Percentiles rank a stretch among this genome's conserved stretches.
Evolutionary conservation across 2,888 invertebrate genomes (phyloP).

Genomic region (Eupithecia subumbrata): DNA sequence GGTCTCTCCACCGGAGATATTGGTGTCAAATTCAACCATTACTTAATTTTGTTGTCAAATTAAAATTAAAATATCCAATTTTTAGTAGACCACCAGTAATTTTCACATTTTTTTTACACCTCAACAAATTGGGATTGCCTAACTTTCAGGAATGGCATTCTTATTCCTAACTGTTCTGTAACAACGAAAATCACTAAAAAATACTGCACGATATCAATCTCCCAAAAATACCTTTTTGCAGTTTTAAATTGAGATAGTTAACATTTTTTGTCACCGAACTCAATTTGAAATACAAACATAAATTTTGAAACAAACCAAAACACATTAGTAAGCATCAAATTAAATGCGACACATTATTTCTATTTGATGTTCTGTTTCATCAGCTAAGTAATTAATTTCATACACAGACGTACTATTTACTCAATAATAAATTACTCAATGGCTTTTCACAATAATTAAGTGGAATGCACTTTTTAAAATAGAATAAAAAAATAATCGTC

Average conservation of each 20-base stretch:
- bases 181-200: neutral
- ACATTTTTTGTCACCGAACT: neutral
- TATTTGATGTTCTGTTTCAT: constrained; percentile 7
- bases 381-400: constrained; percentile 11
- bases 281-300: neutral
- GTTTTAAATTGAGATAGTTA: neutral
- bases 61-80: neutral
- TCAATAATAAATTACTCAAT: neutral
- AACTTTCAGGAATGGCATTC: neutral
- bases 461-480: constrained; percentile 15
- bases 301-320: neutral
- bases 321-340: neutral
- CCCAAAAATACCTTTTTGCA: neutral
- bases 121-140: neutral
- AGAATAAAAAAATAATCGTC: constrained; percentile 19
- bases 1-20: too few species aligned
- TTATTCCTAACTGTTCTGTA: neutral
- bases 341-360: neutral
- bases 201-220: neutral
- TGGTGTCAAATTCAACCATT: too few species aligned
- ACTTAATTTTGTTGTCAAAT: neutral
- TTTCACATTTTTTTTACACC: neutral
- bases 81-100: neutral
- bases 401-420: neutral
- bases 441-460: neutral